phyloP scores from a whole-genome alignment of 2,113 vertebrate genomes.

The Ahaetulla prasina region DNA sequence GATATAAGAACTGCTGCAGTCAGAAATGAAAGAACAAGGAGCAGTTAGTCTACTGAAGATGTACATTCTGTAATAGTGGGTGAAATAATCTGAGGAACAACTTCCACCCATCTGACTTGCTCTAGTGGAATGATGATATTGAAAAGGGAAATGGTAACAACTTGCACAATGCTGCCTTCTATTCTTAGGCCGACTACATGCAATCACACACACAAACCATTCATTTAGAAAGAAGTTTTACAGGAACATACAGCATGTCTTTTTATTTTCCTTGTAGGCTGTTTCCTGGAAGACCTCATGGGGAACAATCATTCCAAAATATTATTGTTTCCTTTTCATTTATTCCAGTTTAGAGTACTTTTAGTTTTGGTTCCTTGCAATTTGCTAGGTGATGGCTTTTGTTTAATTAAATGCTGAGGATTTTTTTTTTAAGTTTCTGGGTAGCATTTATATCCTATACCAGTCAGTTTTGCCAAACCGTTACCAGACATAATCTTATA shows the following conservation, averaged over 20 bases:
- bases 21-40: not conserved
- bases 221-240: not conserved
- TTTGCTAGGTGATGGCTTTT: not conserved
- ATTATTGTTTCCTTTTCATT: slow-evolving; percentile 1
- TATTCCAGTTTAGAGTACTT: not conserved
- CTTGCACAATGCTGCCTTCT: not conserved
- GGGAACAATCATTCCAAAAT: not conserved
- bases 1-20: not conserved
- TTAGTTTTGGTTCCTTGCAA: not conserved
- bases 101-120: not conserved
- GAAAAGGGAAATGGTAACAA: not conserved
- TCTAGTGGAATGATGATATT: not conserved
- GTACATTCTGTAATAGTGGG: not conserved
- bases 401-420: not conserved
- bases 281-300: not conserved
- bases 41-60: not conserved
- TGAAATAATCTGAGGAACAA: not conserved
- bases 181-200: not conserved
- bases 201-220: not conserved
- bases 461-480: not conserved
- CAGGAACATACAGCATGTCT: not conserved
- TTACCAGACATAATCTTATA: not conserved
- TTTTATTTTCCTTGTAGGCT: not conserved
- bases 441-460: not conserved
- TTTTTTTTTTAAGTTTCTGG: not conserved